Evolutionary conservation across 2,797 vertebrate species (phyloP).

Genomic region (Spinibarbus caldwelli): DNA sequence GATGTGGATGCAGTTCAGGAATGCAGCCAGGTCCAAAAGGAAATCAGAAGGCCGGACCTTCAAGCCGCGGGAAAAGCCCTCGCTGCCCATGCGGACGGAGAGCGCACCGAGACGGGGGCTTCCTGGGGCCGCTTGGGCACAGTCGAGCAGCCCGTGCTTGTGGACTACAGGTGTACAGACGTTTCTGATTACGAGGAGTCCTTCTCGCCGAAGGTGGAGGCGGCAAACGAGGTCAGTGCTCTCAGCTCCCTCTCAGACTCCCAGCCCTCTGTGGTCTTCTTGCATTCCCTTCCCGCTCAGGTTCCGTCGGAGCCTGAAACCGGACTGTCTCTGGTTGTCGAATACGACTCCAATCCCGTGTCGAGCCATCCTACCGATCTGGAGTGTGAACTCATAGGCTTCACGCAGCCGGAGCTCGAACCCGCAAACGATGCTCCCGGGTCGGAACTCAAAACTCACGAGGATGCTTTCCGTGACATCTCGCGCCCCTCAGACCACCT

Average conservation of each 20-base stretch:
- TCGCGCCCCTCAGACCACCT: conserved; percentile 35
- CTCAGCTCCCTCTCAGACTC: conserved; percentile 64
- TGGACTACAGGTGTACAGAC: conserved; percentile 67
- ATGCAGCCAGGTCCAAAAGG: conserved; percentile 76
- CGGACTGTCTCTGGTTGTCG: conserved; percentile 67
- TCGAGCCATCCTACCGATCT: conserved; percentile 45
- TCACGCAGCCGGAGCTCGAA: conserved; percentile 61
- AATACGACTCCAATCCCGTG: conserved; percentile 53
- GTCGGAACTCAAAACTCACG: conserved; percentile 46
- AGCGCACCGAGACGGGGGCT: conserved; percentile 55
- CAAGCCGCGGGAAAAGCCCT: conserved; percentile 73
- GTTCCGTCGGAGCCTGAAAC: conserved; percentile 67
- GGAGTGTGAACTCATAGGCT: conserved; percentile 59
- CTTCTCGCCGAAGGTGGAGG: conserved; percentile 66
- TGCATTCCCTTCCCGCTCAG: conserved; percentile 72
- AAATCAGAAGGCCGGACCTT: conserved; percentile 73
- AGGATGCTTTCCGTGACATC: conserved; percentile 56
- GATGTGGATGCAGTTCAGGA: conserved; percentile 77
- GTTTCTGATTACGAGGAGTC: conserved; percentile 70
- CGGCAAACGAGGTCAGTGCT: conserved; percentile 65
- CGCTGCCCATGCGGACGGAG: conserved; percentile 55
- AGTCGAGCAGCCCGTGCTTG: conserved; percentile 48
- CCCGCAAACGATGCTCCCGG: conserved; percentile 48
- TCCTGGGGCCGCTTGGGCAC: conserved; percentile 57
- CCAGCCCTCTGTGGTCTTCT: conserved; percentile 71